Conservation (phyloP, 2,113 vertebrate genomes). For the Rousettus leschenaultii region DNA sequence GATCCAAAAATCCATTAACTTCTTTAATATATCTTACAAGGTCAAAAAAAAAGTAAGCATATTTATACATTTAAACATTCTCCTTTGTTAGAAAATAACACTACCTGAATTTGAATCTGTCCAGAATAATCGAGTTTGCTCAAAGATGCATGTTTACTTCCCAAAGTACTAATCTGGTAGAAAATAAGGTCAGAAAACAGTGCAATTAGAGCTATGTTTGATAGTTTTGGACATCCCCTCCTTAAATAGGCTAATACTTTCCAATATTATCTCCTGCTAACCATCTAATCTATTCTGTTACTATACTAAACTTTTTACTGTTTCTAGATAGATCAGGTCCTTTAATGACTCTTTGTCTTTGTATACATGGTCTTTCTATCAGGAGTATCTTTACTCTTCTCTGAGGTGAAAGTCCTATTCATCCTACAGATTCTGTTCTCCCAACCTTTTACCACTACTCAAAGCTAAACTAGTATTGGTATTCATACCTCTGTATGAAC, state of each 20-base stretch:
- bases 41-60: background rate
- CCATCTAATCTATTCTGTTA: background rate
- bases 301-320: background rate
- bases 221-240: background rate
- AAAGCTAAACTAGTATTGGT: background rate
- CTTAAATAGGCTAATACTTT: background rate
- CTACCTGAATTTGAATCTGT: background rate
- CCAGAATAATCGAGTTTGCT: background rate
- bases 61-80: background rate
- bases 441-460: background rate
- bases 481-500: background rate
- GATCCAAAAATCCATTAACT: background rate
- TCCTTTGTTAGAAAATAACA: background rate
- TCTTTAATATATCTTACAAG: background rate
- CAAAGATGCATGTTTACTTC: background rate
- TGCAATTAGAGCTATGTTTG: background rate
- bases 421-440: background rate
- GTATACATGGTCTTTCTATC: background rate
- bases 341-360: background rate
- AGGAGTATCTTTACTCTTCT: background rate
- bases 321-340: background rate
- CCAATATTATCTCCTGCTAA: background rate
- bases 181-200: background rate
- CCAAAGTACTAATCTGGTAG: background rate
- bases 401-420: background rate